Evolutionary conservation across 2,113 vertebrate genomes (phyloP), one percentile per base, ranked within the genome.

Genomic region (Epinephelus moara): DNA sequence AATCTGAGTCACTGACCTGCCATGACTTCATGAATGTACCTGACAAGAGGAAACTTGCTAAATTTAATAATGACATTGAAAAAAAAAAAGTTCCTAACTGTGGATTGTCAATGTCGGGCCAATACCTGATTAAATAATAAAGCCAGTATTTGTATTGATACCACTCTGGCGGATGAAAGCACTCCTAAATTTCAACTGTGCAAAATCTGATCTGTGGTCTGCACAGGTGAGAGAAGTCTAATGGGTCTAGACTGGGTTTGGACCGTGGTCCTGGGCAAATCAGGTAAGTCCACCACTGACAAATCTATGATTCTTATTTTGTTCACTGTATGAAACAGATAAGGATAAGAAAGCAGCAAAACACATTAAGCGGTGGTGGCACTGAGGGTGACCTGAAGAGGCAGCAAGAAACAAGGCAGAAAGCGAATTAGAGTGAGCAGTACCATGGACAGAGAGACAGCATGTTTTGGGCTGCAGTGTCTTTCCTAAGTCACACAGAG

Each of bases 401-500:
- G 37, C 6, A n/a, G 40, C 21, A 27, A 61, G 42, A 27, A 53
- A 49, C 52, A 61, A 21, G 27, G 11, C 49, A 75, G 19, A 37
- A 59, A 33, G 49, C 25, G 33, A 81, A 62, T 59, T 19, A 25
- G 23, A 82, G 55, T 70, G 78, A 80, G 76, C 37, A 69, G 49
- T 21, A 55, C 40, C 57, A 67, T 42, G 68, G 74, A 73, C 66
- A 68, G 59, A 85, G 59, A 78, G 7, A 49, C 23, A 23, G 62
- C 60, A 69, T 63, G 68, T 85, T 77, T 52, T 50, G 68, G 70
- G 21, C 72, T 72, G 73, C 69, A 82, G 78, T 70, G 60, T 85
- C 86, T 83, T 81, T 81, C 64, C 82, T 19, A 78, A 79, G 86
- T 85, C 88, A 89, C 84, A 91, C 64, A 75, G 71, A 86, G 87